Conservation (phyloP, 1,140 invertebrate species). For the Zaprionus tsacasi region DNA sequence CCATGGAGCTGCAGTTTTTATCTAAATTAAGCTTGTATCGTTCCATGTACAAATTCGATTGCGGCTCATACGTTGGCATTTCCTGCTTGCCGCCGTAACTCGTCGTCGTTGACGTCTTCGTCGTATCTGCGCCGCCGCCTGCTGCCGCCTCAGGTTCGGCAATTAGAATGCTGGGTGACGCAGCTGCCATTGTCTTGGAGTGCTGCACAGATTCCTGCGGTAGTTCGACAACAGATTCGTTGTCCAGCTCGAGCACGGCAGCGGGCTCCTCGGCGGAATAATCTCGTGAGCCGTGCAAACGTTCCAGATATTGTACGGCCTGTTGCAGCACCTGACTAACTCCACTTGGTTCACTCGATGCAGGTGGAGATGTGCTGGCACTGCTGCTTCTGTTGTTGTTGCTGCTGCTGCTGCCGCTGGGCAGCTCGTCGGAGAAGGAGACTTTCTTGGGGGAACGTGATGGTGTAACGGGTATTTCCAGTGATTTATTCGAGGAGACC, state of each 20-base stretch:
- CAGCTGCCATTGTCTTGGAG: constrained; percentile 15
- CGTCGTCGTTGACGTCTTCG: no score
- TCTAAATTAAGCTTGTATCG: constrained; percentile 84
- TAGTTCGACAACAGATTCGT: constrained; percentile 23
- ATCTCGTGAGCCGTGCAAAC: constrained; percentile 71
- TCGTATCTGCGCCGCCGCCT: background rate
- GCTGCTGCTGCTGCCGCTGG: constrained; percentile 31
- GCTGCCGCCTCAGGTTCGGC: constrained; percentile 34
- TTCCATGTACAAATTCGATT: constrained; percentile 82
- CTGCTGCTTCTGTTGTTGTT: constrained; percentile 2
- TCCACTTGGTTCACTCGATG: constrained; percentile 43
- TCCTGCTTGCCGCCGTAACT: constrained; percentile 58
- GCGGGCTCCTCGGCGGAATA: constrained; percentile 26
- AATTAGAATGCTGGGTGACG: constrained; percentile 71
- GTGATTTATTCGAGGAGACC: constrained; percentile 75
- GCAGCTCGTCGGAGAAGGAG: constrained; percentile 80
- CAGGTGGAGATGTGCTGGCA: constrained; percentile 18
- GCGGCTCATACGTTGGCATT: constrained; percentile 64
- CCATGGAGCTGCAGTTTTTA: constrained; percentile 84
- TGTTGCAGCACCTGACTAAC: constrained; percentile 78
- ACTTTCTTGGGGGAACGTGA: constrained; percentile 82
- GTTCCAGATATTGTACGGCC: constrained; percentile 77
- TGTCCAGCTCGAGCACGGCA: constrained; percentile 56
- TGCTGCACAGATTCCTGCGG: constrained; percentile 3
- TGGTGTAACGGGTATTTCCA: constrained; percentile 75